Percentiles rank a stretch among this genome's conserved stretches.
Conservation (phyloP, 1,140 invertebrate species). For the Anoplophora glabripennis region DNA sequence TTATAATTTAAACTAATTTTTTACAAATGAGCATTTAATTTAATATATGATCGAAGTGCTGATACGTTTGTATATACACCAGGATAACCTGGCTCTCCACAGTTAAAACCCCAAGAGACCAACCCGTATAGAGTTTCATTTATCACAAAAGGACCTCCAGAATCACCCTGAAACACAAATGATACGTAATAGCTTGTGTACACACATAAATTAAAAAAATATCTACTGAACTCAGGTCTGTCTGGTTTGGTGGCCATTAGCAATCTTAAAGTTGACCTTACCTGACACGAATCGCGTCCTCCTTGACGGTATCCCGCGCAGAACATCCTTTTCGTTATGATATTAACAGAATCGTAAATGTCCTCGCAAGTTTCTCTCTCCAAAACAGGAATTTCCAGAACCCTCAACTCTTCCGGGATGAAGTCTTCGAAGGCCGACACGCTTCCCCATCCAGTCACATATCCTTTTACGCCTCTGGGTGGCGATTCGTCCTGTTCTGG, state of each 20-base stretch:
- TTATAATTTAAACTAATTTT: not conserved
- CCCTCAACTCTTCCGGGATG: not conserved
- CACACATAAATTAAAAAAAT: no score
- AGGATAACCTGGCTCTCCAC: conserved; percentile 56
- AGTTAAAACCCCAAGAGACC: conserved; percentile 62
- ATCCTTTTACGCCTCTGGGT: no score
- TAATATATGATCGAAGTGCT: conserved; percentile 48
- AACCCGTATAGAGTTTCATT: conserved; percentile 55
- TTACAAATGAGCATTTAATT: conserved; percentile 23
- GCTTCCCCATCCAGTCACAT: not conserved
- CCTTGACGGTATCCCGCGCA: conserved; percentile 46
- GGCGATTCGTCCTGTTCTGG: not conserved
- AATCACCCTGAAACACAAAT: conserved; percentile 51
- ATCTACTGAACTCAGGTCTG: no score
- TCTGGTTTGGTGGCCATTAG: no score
- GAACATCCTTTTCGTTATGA: conserved; percentile 44
- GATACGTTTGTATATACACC: conserved; percentile 62
- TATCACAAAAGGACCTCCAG: conserved; percentile 56
- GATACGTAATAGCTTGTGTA: not conserved
- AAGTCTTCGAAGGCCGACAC: no score
- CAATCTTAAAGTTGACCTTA: conserved; percentile 3
- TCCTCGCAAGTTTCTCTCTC: conserved; percentile 10
- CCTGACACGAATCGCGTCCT: conserved; percentile 46
- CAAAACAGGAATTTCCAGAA: conserved; percentile 17
- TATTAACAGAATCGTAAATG: conserved; percentile 12